A percentile compares a stretch with the other conserved stretches of the same genome.
These are phyloP conservation scores for Linepithema humile DNA, from an alignment of 1,140 invertebrate genomes.

Conservation along the genomic window DNA sequence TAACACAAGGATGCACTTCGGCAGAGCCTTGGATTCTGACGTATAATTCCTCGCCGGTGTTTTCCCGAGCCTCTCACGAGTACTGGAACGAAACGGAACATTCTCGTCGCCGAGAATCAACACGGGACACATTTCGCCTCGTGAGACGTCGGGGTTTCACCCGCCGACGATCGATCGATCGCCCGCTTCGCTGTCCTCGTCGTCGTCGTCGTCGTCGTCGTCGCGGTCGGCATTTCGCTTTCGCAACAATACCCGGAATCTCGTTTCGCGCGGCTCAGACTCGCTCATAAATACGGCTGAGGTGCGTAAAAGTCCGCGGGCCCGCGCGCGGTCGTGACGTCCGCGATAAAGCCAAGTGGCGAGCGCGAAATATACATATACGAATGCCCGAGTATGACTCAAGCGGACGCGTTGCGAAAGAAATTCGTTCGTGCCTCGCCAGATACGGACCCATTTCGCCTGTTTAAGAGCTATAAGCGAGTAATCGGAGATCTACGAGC, in stretches of 20 bases:
- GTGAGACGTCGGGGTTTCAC: conserved; percentile 27
- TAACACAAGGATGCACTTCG: neutral
- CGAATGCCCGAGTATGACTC: conserved; percentile 56
- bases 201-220: conserved; percentile 38
- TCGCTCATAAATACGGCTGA: conserved; percentile 51
- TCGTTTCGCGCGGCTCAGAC: neutral
- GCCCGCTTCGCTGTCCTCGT: neutral
- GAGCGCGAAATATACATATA: conserved; percentile 3
- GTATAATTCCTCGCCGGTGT: neutral
- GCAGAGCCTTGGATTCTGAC: neutral
- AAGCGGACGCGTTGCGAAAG: conserved; percentile 39
- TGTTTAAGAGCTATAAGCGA: neutral
- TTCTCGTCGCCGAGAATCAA: neutral
- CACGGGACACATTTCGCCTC: conserved; percentile 1
- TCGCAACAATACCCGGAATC: conserved; percentile 52
- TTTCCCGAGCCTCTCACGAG: neutral
- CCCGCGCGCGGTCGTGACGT: neutral
- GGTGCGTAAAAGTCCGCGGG: conserved; percentile 22
- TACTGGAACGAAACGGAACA: neutral
- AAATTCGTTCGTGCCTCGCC: conserved; percentile 37
- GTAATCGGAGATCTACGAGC: neutral
- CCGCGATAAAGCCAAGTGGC: conserved; percentile 58
- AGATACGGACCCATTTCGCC: neutral
- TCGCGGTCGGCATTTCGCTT: conserved; percentile 11
- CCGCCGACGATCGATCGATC: conserved; percentile 37